These are phyloP conservation scores for Sebastes taczanowskii DNA, from an alignment of 2,797 vertebrate species.

Conservation along the genomic window DNA sequence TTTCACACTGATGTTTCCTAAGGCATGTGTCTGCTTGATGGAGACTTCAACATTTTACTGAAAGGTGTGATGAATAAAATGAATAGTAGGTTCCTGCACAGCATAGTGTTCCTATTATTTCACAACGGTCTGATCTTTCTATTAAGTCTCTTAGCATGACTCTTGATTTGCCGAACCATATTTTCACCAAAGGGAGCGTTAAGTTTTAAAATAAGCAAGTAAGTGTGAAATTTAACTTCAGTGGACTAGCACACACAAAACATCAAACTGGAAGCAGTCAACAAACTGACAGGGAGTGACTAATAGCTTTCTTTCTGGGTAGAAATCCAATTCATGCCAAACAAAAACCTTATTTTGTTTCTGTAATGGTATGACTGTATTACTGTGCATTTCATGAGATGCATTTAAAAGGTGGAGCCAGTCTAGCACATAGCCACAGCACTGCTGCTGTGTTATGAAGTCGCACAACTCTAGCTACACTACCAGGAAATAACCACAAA, in stretches of 20 bases:
- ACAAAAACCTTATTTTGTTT: constrained; percentile 87
- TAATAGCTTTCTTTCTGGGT: constrained; percentile 79
- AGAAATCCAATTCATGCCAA: constrained; percentile 84
- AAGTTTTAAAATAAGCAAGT: constrained; percentile 65
- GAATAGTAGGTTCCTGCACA: constrained; percentile 39
- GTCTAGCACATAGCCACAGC: constrained; percentile 63
- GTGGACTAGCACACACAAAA: constrained; percentile 71
- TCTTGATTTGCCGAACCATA: constrained; percentile 62
- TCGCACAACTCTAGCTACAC: constrained; percentile 60
- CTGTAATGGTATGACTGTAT: constrained; percentile 83
- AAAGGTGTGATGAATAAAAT: constrained; percentile 69
- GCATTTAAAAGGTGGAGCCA: constrained; percentile 80
- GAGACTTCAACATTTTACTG: constrained; percentile 69
- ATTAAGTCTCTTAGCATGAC: constrained; percentile 53
- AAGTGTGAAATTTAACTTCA: constrained; percentile 72
- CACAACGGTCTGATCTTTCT: constrained; percentile 44
- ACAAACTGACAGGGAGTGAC: constrained; percentile 81
- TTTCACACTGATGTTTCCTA: constrained; percentile 69
- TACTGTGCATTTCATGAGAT: constrained; percentile 84
- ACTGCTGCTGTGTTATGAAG: constrained; percentile 66
- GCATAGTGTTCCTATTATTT: constrained; percentile 48
- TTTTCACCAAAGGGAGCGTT: constrained; percentile 59
- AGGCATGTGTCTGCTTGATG: constrained; percentile 68
- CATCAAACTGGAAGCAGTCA: constrained; percentile 71
- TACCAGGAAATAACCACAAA: constrained; percentile 78